Evolutionary conservation across 35 echinoderm and acorn worm species (phyloP), one percentile per base, ranked within the genome.

Genomic region (Ophiothrix spiculata): DNA sequence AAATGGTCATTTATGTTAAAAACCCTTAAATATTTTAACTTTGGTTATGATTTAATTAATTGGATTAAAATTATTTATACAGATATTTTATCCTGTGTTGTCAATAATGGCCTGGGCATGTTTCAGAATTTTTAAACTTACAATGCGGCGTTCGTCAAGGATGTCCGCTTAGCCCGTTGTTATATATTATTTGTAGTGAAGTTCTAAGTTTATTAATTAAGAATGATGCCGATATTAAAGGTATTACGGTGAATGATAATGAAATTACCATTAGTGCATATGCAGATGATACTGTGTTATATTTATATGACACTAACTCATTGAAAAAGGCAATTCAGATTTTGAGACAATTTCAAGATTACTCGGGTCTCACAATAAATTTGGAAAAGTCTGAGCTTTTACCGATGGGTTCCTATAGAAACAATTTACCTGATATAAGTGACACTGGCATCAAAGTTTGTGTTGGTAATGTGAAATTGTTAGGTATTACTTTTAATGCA

Each of bases 41-140:
- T 91, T 86, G 75, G 75, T 25, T 14, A 74, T 33, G 42, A 79
- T 91, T 80, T 86, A n/a, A 40, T 1, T 31, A 49, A 37, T 39
- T 84, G 77, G 17, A 32, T 86, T 17, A 35, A 46, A 38, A 79
- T 40, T 38, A 10, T 91, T 8, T 38, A 79, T 86, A 37, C 32
- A 38, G 40, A 86, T 45, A 80, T 80, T 33, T 60, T 77, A 32
- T 63, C 75, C 46, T 86, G 82, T 74, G 33, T 91, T 14, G 75
- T 80, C 31, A 91, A 86, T 80, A 79, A 86, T n/a, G n/a, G n/a
- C n/a, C n/a, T 80, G 85, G 85, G 4, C 39, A 49, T 39, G 39
- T 40, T 39, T 78, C 40, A 32, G 1, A 3, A 45, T 42, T 77
- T 31, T 86, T 76, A 77, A 46, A 45, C 41, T 39, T 39, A 12